Conservation (phyloP, 1,140 invertebrate genomes). For the Drosophila biarmipes region DNA sequence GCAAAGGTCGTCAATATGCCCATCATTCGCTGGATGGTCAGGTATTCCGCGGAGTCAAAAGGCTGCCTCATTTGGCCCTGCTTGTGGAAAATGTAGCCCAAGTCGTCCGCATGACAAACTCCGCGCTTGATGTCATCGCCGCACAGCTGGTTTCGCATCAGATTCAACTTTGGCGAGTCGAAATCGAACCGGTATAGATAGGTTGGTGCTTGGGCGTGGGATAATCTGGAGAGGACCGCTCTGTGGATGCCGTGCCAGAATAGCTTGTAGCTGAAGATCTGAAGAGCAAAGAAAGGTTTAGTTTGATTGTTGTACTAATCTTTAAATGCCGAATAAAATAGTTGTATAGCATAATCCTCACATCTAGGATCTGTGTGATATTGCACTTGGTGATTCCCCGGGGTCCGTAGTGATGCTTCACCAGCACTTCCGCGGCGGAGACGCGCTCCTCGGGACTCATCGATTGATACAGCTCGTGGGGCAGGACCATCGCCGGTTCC, state of each 20-base stretch:
- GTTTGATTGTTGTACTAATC: no score
- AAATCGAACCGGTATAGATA: slow-evolving; percentile 85
- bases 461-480: slow-evolving; percentile 47
- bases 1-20: slow-evolving; percentile 84
- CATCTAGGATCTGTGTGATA: slow-evolving; percentile 57
- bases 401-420: slow-evolving; percentile 55
- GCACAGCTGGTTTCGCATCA: slow-evolving; percentile 70
- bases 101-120: slow-evolving; percentile 87
- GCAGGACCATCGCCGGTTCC: slow-evolving; percentile 51
- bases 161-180: slow-evolving; percentile 70
- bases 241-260: slow-evolving; percentile 84
- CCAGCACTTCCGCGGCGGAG: slow-evolving; percentile 6
- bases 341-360: slow-evolving; percentile 15
- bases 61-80: slow-evolving; percentile 74
- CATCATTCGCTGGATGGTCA: slow-evolving; percentile 75
- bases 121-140: slow-evolving; percentile 57
- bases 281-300: neutral
- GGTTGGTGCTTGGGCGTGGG: slow-evolving; percentile 71
- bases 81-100: slow-evolving; percentile 87
- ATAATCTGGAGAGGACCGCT: slow-evolving; percentile 61
- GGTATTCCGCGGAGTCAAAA: slow-evolving; percentile 55
- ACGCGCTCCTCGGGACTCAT: slow-evolving; percentile 27
- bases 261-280: slow-evolving; percentile 74
- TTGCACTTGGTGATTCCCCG: slow-evolving; percentile 44
- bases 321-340: neutral